Percentiles rank a stretch among this genome's conserved stretches.
phyloP scores from a whole-genome alignment of 2,888 invertebrate species.

The Euclidia mi region DNA sequence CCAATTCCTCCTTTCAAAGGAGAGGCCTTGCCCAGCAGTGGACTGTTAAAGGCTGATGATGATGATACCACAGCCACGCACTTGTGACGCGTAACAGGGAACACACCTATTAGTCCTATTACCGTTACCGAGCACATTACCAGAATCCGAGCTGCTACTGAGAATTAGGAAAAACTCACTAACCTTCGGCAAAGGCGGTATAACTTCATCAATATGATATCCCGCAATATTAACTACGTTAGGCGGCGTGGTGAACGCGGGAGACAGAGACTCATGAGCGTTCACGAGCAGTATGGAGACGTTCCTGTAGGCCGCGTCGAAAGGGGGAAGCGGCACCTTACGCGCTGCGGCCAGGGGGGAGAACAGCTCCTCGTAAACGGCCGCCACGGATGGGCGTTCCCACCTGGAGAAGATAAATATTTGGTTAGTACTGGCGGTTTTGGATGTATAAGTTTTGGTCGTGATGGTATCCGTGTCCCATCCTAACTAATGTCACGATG shows the following conservation, averaged over 20 bases:
- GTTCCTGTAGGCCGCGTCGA: constrained; percentile 57
- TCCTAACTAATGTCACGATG: too few species aligned
- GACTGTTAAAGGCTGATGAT: too few species aligned
- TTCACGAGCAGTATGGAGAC: constrained; percentile 70
- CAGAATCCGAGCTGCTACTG: too few species aligned
- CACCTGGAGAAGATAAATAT: constrained; percentile 53
- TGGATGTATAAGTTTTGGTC: not conserved
- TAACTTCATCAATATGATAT: constrained; percentile 68
- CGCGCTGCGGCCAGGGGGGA: constrained; percentile 60
- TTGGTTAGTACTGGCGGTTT: too few species aligned
- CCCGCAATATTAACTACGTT: constrained; percentile 75
- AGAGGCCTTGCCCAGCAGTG: too few species aligned
- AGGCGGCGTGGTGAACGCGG: constrained; percentile 62
- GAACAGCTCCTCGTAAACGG: constrained; percentile 58
- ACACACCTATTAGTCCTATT: too few species aligned
- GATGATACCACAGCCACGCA: too few species aligned
- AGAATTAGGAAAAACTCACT: too few species aligned
- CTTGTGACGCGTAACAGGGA: too few species aligned
- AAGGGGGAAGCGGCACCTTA: constrained; percentile 62
- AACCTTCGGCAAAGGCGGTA: constrained; percentile 72
- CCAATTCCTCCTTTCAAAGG: too few species aligned
- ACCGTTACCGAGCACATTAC: too few species aligned
- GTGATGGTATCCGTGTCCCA: too few species aligned
- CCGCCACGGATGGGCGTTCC: constrained; percentile 24
- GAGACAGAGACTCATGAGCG: constrained; percentile 67